Conservation (phyloP, 2,888 invertebrate genomes). For the Petrophora chlorosata region DNA sequence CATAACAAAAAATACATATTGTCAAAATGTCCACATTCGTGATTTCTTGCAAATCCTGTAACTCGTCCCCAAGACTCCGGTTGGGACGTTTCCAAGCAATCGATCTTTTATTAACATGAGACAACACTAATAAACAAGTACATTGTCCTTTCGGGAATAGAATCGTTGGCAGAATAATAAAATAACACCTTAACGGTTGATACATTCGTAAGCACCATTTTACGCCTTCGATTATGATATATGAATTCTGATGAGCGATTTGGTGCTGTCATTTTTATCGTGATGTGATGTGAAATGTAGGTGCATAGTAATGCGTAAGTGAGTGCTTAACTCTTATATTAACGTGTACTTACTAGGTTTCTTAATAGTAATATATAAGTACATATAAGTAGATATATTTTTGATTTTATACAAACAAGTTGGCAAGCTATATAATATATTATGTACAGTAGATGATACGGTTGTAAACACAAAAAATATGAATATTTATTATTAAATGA, state of each 20-base stretch:
- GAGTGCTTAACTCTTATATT: too few relatives aligned
- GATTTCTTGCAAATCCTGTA: too few relatives aligned
- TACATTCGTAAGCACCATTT: constrained; percentile 8
- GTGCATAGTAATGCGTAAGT: too few relatives aligned
- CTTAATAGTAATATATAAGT: not conserved
- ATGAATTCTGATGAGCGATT: constrained; percentile 1
- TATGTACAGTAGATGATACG: not conserved
- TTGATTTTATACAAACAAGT: not conserved
- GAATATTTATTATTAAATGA: too few relatives aligned
- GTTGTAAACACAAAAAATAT: not conserved
- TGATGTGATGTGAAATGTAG: not conserved
- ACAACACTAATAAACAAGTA: constrained; percentile 15
- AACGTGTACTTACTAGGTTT: too few relatives aligned
- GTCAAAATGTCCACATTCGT: too few relatives aligned
- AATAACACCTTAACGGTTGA: constrained; percentile 12
- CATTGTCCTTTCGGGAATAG: constrained; percentile 26
- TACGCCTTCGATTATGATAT: constrained; percentile 4
- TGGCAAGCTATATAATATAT: constrained; percentile 1
- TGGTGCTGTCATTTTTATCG: not conserved
- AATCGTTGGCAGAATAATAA: constrained; percentile 21
- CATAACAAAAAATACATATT: too few relatives aligned
- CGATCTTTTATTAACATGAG: not conserved
- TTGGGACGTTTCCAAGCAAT: constrained; percentile 7
- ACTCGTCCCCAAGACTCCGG: not conserved
- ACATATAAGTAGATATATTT: not conserved